Base-by-base conservation (phyloP, 2,888 invertebrate species). In the Hololepta plana region DNA sequence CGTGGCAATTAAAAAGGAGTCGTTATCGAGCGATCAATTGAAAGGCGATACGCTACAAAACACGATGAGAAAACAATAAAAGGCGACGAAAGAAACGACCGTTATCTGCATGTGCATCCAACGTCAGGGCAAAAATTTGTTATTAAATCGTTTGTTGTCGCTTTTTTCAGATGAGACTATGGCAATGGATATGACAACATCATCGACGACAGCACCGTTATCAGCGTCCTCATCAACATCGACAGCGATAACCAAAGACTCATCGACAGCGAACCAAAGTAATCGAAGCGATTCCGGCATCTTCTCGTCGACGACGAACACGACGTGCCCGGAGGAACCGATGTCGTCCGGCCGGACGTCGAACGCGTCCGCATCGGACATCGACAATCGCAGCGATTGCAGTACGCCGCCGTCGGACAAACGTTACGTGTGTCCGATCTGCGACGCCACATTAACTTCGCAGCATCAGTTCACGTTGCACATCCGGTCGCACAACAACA, bases 381-480 rank as follows among this genome's bases (percentile, higher is more conserved):
- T 61, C 35, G 67, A 67, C 41, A 63, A 62, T 38, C 50, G 62
- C 23, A 65, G 64, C 19, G 64, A 65, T 31, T 59, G 61, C 37
- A 65, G 65, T 38, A 61, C 47, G 2, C 48, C 48, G 1, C 8
- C 8, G 6, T 7, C 6, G 9, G 51, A 50, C 31, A 37, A 48
- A 7, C 51, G 49, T 36, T 71, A 62, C 45, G 49, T 63, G 23
- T 75, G 75, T 44, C 71, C 72, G 10, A 66, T 73, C 31, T 76
- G 76, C 51, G 61, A 67, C 28, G 59, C 57, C 14, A 61, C 62
- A 31, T 54, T 72, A 30, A 58, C 60, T 23, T 64, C 67, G 14
- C 67, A 69, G 35, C 69, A 70, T 44, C 70, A 72, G 30, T 68
- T 74, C 43, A 75, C 75, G 14, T 57, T 68, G 33, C 75, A 76